Evolutionary conservation across 1,140 invertebrate genomes (phyloP).

Genomic region (Microvelia longipes): DNA sequence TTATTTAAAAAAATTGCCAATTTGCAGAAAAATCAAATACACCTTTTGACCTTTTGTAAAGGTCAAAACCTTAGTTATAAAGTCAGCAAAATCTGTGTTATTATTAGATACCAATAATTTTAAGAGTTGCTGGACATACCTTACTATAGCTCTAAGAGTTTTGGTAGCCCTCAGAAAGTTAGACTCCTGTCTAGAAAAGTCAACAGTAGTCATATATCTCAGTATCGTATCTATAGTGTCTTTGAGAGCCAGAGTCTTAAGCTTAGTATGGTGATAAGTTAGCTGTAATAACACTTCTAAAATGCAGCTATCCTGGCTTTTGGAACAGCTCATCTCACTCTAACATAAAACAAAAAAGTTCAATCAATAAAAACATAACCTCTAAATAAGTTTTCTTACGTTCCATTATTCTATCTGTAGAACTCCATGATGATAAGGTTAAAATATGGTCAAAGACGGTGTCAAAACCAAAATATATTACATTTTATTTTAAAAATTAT

Average conservation of each 20-base stretch:
- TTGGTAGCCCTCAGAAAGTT: conserved; percentile 12
- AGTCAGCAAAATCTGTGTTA: too few species aligned
- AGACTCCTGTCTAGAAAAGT: conserved; percentile 4
- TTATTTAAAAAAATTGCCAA: too few species aligned
- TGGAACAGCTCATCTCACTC: background rate
- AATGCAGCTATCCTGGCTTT: conserved; percentile 10
- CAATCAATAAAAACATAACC: background rate
- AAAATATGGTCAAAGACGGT: too few species aligned
- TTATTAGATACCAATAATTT: too few species aligned
- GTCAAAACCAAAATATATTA: too few species aligned
- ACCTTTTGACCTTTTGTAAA: too few species aligned
- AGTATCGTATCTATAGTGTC: conserved; percentile 13
- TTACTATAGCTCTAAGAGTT: conserved; percentile 11
- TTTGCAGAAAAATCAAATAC: too few species aligned
- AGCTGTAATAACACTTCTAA: conserved; percentile 11
- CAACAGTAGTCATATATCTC: conserved; percentile 11
- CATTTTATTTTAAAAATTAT: too few species aligned
- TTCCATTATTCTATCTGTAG: too few species aligned
- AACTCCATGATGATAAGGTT: too few species aligned
- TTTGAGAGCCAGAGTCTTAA: conserved; percentile 8
- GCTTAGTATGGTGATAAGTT: conserved; percentile 9
- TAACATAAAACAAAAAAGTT: background rate
- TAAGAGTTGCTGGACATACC: too few species aligned
- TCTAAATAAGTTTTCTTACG: background rate
- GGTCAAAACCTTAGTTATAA: too few species aligned